Conservation (phyloP, 1,140 invertebrate genomes). For the Stegodyphus mimosarum region DNA sequence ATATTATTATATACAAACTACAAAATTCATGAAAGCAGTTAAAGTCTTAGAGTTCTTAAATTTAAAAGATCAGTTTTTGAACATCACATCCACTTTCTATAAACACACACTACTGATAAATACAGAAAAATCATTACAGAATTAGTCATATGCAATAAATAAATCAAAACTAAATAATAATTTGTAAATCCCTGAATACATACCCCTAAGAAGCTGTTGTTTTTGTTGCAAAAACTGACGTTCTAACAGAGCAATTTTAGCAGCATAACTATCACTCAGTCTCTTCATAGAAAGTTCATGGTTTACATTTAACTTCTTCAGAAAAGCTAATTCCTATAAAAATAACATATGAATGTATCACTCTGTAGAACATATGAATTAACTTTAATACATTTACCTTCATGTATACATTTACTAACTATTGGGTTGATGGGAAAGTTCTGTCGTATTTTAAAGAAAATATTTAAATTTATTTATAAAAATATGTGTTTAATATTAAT, state of each 20-base stretch:
- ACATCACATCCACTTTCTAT: background rate
- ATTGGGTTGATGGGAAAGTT: too few species aligned
- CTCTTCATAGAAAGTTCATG: constrained; percentile 85
- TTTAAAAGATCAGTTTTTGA: too few species aligned
- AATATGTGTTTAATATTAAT: too few species aligned
- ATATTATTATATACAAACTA: too few species aligned
- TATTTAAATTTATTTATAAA: too few species aligned
- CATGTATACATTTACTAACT: background rate
- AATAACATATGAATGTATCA: background rate
- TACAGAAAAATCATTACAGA: background rate
- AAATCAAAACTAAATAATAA: too few species aligned
- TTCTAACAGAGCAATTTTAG: constrained; percentile 94
- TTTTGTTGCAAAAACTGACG: constrained; percentile 96
- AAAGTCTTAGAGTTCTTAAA: too few species aligned
- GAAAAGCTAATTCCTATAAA: constrained; percentile 79
- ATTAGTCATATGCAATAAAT: too few species aligned
- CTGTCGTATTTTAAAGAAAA: too few species aligned
- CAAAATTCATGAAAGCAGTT: too few species aligned
- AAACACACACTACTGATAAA: background rate
- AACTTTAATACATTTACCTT: background rate
- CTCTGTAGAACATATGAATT: background rate
- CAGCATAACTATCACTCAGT: constrained; percentile 89
- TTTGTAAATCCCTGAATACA: too few species aligned
- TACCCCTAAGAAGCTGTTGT: constrained; percentile 78
- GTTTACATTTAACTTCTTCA: constrained; percentile 88